Conservation (phyloP, 1,140 invertebrate species). For the Drosophila parabipectinata region DNA sequence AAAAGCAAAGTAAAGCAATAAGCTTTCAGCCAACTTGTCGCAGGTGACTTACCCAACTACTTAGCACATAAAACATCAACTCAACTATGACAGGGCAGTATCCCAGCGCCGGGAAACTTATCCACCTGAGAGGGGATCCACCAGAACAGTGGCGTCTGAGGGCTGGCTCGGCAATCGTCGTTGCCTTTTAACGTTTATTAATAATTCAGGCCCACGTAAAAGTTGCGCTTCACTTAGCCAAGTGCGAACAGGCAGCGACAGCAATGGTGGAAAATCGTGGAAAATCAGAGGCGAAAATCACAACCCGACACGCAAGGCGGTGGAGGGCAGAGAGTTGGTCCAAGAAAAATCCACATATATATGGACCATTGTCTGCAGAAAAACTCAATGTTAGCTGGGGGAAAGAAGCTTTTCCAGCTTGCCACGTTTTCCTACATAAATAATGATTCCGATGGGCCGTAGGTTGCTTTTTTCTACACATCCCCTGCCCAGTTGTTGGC, state of each 20-base stretch:
- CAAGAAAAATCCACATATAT: slow-evolving; percentile 12
- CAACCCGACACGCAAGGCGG: slow-evolving; percentile 31
- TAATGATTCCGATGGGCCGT: slow-evolving; percentile 58
- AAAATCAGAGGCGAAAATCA: slow-evolving; percentile 54
- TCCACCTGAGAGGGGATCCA: background rate
- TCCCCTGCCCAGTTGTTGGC: slow-evolving; percentile 12
- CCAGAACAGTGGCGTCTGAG: slow-evolving; percentile 4
- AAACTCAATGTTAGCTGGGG: slow-evolving; percentile 15
- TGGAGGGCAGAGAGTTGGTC: background rate
- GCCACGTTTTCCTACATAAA: slow-evolving; percentile 64
- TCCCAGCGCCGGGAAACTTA: background rate
- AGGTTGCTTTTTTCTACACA: slow-evolving; percentile 27
- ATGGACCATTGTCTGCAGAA: slow-evolving; percentile 52
- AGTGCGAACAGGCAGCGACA: slow-evolving; percentile 26
- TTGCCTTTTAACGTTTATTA: slow-evolving; percentile 66
- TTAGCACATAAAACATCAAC: slow-evolving; percentile 62
- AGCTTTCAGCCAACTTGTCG: slow-evolving; percentile 63
- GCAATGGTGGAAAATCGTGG: slow-evolving; percentile 41
- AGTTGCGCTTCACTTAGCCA: slow-evolving; percentile 61
- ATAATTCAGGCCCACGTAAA: slow-evolving; percentile 65
- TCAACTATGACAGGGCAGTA: slow-evolving; percentile 38
- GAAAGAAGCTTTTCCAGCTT: slow-evolving; percentile 24
- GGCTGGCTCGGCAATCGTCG: slow-evolving; percentile 41
- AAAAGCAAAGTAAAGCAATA: slow-evolving; percentile 30
- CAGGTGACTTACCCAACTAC: slow-evolving; percentile 66